phyloP scores from a whole-genome alignment of 2,113 vertebrate species.

The Thymallus thymallus region DNA sequence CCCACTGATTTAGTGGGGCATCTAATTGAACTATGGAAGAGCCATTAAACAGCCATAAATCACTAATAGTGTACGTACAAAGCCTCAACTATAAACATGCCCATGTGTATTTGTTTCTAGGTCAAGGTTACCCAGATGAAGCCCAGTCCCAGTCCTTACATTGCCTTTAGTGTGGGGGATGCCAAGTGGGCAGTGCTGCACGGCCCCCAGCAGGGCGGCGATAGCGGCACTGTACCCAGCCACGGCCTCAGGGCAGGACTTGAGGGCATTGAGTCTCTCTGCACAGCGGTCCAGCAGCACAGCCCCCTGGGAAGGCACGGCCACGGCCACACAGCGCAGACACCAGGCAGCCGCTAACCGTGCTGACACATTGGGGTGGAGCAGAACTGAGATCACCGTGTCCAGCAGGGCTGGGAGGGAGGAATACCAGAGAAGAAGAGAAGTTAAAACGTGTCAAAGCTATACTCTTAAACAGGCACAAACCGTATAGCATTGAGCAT shows the following conservation, averaged over 20 bases:
- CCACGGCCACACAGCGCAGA: slow-evolving; percentile 81
- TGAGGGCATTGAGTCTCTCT: slow-evolving; percentile 78
- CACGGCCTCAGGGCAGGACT: slow-evolving; percentile 85
- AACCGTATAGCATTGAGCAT: not conserved
- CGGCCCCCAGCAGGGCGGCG: slow-evolving; percentile 85
- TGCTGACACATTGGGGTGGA: slow-evolving; percentile 79
- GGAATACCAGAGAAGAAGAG: slow-evolving; percentile 4
- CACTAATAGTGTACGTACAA: too few species aligned
- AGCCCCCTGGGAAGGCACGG: slow-evolving; percentile 79
- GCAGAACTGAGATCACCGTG: slow-evolving; percentile 78
- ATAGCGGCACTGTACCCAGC: slow-evolving; percentile 88
- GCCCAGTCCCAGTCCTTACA: slow-evolving; percentile 65
- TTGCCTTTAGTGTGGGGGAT: slow-evolving; percentile 89
- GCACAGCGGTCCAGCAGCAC: slow-evolving; percentile 84
- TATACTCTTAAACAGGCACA: not conserved
- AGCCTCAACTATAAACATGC: too few species aligned
- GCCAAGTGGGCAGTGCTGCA: slow-evolving; percentile 85
- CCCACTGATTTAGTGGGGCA: too few species aligned
- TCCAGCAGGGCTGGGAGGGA: slow-evolving; percentile 82
- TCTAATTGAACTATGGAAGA: too few species aligned
- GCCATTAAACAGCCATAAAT: too few species aligned
- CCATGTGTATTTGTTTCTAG: too few species aligned
- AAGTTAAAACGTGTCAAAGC: not conserved
- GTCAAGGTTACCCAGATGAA: not conserved
- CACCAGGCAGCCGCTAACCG: slow-evolving; percentile 89